Base-by-base conservation (phyloP, 1,140 invertebrate species). In the Ceratoteleas bidentatus region DNA sequence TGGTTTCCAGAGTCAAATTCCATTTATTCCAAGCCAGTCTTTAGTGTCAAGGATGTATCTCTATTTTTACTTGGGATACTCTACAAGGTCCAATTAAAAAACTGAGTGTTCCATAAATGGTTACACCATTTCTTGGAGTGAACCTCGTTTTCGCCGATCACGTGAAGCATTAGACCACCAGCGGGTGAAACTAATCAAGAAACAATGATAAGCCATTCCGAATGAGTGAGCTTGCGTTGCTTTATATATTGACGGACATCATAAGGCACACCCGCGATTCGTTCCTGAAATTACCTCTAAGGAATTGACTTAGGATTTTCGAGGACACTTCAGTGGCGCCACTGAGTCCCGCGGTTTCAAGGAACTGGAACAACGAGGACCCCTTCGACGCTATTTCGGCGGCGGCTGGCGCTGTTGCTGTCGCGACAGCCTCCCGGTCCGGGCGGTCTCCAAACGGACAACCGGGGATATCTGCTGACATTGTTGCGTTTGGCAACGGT, bases 231-330 rank as follows among this genome's bases (percentile, higher is more conserved):
- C 77, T 77, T 45, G 49, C 53, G 69, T 83, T 82, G 85, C 68
- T 66, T 56, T 50, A 61, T 54, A 60, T 70, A 69, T 64, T 83
- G 64, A 88, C 83, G 86, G 84, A 85, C 85, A 87, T 72, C 76
- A 66, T 68, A 78, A 61, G 14, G 47, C 24, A 49, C 13, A 53
- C 57, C 56, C 54, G 76, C 87, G 16, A 36, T 45, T 58, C 65
- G 16, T 47, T 61, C 53, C 16, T 57, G 56, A 50, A 80, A 90
- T 91, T 91, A 91, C 89, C 89, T 91, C 89, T 88, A 79, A 90
- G 87, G 73, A 91, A 89, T 87, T 87, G 88, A 85, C 89, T 90
- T 87, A 91, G 81, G 88, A 87, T 89, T 88, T 91, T 90, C 87
- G 89, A 87, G 87, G 89, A 84, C 69, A 86, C 81, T 85, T 87